Conservation (phyloP, 2,113 vertebrate species). For the Toxotes jaculatrix region DNA sequence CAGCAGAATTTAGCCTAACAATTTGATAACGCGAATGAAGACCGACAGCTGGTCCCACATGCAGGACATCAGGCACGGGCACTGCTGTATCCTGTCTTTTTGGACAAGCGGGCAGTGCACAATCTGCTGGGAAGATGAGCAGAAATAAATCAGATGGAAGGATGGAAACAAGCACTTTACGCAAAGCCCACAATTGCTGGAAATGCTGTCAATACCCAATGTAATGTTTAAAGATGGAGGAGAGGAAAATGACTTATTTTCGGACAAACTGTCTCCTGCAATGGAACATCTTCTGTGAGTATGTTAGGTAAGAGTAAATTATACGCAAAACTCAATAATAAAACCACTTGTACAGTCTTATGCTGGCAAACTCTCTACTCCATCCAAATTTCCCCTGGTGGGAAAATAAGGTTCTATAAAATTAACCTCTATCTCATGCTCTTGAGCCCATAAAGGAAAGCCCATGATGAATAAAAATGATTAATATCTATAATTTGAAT, state of each 20-base stretch:
- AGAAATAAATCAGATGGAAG: conserved; percentile 22
- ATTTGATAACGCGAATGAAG: conserved; percentile 55
- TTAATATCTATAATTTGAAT: conserved; percentile 40
- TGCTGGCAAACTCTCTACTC: conserved; percentile 9
- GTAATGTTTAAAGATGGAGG: not conserved
- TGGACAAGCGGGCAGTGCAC: conserved; percentile 13
- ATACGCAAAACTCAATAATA: conserved; percentile 11
- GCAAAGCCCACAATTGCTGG: not conserved
- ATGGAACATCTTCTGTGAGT: not conserved
- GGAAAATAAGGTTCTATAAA: conserved; percentile 20
- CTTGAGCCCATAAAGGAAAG: conserved; percentile 19
- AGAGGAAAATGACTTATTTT: conserved; percentile 1
- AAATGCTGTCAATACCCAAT: not conserved
- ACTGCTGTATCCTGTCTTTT: conserved; percentile 17
- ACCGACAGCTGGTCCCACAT: conserved; percentile 47
- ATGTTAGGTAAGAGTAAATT: not conserved
- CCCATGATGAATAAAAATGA: conserved; percentile 34
- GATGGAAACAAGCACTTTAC: conserved; percentile 1
- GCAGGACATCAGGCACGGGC: conserved; percentile 19
- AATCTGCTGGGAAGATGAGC: conserved; percentile 34
- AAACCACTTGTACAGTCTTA: conserved; percentile 6
- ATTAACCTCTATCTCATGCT: conserved; percentile 1
- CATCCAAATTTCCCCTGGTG: conserved; percentile 8
- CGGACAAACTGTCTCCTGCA: not conserved
- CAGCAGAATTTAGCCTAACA: conserved; percentile 34